These are phyloP conservation scores for Leptestheria dahalacensis DNA, from an alignment of 1,140 invertebrate species.

Conservation along the genomic window DNA sequence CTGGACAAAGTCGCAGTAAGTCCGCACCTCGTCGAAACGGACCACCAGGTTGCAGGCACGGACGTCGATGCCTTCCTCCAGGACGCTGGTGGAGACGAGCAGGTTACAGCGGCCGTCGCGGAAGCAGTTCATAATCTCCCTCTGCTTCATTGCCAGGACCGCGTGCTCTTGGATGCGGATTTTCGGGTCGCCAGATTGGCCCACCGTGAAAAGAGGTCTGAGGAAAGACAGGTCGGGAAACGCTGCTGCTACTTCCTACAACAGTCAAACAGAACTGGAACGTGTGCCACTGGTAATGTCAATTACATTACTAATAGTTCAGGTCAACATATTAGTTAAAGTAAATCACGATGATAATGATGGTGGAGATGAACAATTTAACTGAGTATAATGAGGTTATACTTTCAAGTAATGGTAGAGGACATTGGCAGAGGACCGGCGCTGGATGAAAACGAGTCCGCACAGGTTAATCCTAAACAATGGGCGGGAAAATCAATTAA, in stretches of 20 bases:
- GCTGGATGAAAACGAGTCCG: conserved; percentile 73
- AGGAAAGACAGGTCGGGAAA: conserved; percentile 52
- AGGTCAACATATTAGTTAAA: too few relatives aligned
- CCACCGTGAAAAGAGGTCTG: conserved; percentile 54
- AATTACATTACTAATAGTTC: too few relatives aligned
- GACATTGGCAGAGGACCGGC: conserved; percentile 65
- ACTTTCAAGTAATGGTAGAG: conserved; percentile 51
- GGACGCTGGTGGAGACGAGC: conserved; percentile 62
- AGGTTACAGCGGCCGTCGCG: conserved; percentile 90
- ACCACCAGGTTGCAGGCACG: conserved; percentile 65
- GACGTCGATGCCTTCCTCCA: conserved; percentile 78
- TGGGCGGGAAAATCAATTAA: too few relatives aligned
- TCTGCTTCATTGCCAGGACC: conserved; percentile 60
- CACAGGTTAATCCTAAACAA: conserved; percentile 40
- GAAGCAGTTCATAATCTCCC: conserved; percentile 78
- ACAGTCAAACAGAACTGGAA: too few relatives aligned
- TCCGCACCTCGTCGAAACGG: conserved; percentile 48
- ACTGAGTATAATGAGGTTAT: neutral
- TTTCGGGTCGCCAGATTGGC: conserved; percentile 37
- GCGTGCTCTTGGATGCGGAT: conserved; percentile 53
- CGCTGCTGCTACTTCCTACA: too few relatives aligned
- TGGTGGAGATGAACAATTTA: neutral
- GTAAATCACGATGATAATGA: too few relatives aligned
- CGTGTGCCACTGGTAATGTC: too few relatives aligned
- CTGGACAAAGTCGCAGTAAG: conserved; percentile 56